Evolutionary conservation across 35 echinoderm and acorn worm species (phyloP).

Genomic region (Hemicentrotus pulcherrimus): DNA sequence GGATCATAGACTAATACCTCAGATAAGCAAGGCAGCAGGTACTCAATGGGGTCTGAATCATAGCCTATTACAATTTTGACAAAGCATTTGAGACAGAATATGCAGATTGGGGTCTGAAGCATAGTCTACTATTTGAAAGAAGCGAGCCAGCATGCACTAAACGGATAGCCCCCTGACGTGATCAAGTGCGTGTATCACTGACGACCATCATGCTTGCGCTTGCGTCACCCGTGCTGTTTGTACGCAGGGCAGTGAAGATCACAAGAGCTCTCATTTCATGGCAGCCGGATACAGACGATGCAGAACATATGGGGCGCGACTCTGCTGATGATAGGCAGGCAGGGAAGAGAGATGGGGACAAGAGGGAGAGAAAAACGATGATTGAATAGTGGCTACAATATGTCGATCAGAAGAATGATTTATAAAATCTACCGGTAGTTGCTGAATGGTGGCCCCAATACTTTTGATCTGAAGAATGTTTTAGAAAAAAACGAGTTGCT

Average conservation of each 20-base stretch:
- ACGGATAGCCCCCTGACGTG: background rate
- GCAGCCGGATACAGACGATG: background rate
- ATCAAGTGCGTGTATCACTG: conserved; percentile 8
- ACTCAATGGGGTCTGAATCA: background rate
- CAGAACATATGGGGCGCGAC: background rate
- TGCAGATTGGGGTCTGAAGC: background rate
- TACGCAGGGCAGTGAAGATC: background rate
- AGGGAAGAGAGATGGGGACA: background rate
- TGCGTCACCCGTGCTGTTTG: background rate
- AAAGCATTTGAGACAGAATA: background rate
- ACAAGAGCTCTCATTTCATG: background rate
- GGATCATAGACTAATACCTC: background rate
- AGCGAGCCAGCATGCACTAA: background rate
- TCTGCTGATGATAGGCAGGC: background rate
- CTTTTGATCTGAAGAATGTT: too few species aligned
- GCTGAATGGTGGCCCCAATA: too few species aligned
- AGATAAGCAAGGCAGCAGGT: background rate
- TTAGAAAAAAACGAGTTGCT: too few species aligned
- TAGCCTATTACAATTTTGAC: background rate
- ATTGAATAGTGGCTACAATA: background rate
- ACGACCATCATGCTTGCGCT: conserved; percentile 8
- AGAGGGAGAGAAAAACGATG: background rate
- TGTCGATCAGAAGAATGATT: too few species aligned
- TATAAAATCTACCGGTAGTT: too few species aligned
- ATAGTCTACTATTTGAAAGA: background rate